Base-by-base conservation (phyloP, 2,797 vertebrate genomes). In the Leucoraja ocellata region DNA sequence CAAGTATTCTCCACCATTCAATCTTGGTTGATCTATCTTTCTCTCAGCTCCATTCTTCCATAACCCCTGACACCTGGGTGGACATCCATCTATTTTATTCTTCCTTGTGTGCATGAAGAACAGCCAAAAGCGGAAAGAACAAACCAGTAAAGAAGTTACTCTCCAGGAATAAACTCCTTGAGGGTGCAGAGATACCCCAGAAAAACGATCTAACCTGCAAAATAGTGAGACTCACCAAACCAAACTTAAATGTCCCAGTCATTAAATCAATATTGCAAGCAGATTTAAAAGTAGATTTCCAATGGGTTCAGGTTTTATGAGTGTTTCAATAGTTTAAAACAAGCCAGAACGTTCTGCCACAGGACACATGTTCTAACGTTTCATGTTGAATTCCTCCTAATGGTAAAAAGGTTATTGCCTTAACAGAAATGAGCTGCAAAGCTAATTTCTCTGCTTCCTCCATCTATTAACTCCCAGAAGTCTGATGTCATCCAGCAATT, bases 401-500 rank as follows among this genome's bases (percentile, higher is more conserved):
- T 36, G 65, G n/a, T 90, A 91, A 25, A 65, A 32, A 71, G 86
- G 63, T 71, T 71, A 91, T 91, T 91, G 65, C 86, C 63, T 91
- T 91, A 91, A 91, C 86, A 91, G 86, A 65, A 68, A n/a, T 86
- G 2, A 71, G 39, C 86, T 91, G 86, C 28, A 91, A 91, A 91
- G 65, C 65, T 71, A 91, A 91, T 91, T 71, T 71, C 63, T 71
- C 86, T 91, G 86, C 39, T 91, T 71, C 86, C 16, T 91, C 63
- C 86, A 91, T 91, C 86, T 91, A 91, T 91, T 63, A 32, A 71
- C 32, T 91, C 63, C 86, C 86, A 91, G 32, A 91, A 91, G 86
- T 39, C 86, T 91, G 86, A 91, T 71, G 86, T 91, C 86, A 91
- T 71, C 39, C 86, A 91, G 13, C 10, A 68, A 63, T 91, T 36